A percentile compares a stretch with the other conserved stretches of the same genome.
Conservation (phyloP, 2,888 invertebrate species). For the Cephus spinipes region DNA sequence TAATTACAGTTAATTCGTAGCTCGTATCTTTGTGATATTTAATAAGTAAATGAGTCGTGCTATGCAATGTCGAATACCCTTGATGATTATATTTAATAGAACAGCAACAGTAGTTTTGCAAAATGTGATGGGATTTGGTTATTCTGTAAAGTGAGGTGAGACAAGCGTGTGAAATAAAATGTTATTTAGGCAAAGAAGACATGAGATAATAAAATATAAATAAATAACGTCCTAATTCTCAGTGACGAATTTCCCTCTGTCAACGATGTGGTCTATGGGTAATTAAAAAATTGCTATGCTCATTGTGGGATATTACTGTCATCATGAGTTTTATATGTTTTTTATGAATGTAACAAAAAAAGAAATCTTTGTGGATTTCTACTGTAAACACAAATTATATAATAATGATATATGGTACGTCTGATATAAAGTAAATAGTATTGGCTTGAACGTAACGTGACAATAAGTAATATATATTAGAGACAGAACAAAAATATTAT, state of each 20-base stretch:
- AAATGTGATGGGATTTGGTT: not conserved
- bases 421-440: not conserved
- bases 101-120: not conserved
- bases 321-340: not conserved
- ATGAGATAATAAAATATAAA: not conserved
- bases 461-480: not conserved
- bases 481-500: not conserved
- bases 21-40: not conserved
- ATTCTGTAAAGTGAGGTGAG: not conserved
- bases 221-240: not conserved
- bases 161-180: not conserved
- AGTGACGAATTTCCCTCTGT: not conserved
- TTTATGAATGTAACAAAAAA: not conserved
- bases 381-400: not conserved
- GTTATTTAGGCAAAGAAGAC: not conserved
- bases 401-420: not conserved
- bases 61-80: not conserved
- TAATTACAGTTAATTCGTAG: constrained; percentile 17
- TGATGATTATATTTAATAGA: not conserved
- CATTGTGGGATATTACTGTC: not conserved
- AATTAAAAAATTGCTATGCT: not conserved
- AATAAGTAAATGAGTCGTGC: not conserved
- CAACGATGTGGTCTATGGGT: not conserved
- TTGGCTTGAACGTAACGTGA: not conserved
- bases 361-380: not conserved